Conservation (phyloP, 2,797 vertebrate genomes). For the Paramormyrops hopkinsi region DNA sequence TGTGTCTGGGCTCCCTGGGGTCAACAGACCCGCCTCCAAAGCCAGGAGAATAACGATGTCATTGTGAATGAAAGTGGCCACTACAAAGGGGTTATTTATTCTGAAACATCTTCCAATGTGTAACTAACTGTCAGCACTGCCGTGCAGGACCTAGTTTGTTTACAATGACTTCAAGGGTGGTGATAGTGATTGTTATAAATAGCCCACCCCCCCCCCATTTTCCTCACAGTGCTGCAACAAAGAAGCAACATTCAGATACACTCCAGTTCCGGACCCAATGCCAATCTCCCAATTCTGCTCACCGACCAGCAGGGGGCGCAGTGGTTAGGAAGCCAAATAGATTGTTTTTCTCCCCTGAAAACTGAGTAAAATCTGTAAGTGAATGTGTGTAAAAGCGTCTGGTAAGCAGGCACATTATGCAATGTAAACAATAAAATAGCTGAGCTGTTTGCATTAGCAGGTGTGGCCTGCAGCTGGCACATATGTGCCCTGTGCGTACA, state of each 20-base stretch:
- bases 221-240: background rate
- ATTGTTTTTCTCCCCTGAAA: background rate
- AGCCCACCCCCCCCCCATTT: background rate
- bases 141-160: background rate
- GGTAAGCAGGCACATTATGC: background rate
- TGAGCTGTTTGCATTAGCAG: background rate
- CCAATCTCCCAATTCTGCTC: background rate
- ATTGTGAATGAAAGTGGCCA: slow-evolving; percentile 25
- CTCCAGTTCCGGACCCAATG: background rate
- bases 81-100: background rate
- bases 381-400: background rate
- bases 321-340: background rate
- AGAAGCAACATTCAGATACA: background rate
- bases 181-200: background rate
- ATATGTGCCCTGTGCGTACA: background rate
- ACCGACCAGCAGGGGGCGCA: background rate
- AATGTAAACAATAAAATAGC: background rate
- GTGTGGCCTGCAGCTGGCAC: background rate
- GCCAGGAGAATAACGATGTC: slow-evolving; percentile 28
- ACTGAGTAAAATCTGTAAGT: background rate
- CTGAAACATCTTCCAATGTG: background rate
- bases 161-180: background rate
- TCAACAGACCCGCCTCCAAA: background rate
- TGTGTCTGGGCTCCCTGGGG: background rate
- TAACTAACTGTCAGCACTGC: background rate